Evolutionary conservation across 2,888 invertebrate genomes (phyloP), one percentile per base, ranked within the genome.

Genomic region (Iselma pallidipennis): DNA sequence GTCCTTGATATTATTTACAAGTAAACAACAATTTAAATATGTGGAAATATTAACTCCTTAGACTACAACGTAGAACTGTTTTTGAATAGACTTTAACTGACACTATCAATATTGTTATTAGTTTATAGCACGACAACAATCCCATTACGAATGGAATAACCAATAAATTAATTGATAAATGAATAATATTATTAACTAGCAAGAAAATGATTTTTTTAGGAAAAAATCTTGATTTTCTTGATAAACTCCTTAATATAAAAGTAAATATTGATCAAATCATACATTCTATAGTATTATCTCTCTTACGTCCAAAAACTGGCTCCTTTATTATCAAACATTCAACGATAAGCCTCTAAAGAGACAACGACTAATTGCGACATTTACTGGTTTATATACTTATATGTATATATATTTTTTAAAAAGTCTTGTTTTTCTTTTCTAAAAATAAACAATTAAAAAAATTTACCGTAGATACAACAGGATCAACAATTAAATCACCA

Each of bases 401-500:
- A n/a, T n/a, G n/a, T n/a, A n/a, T n/a, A n/a, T n/a, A 23, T 49
- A 23, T 21, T 26, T 49, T 4, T 5, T 49, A 49, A 23, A 21
- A 51, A 51, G 16, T 33, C 4, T 19, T 25, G 14, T 50, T 19
- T 50, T n/a, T n/a, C 28, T 55, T 19, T 54, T 54, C 16, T 37
- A 21, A n/a, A 52, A 31, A 33, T 28, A 19, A 45, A 57, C 48
- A 25, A 19, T 57, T 21, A 26, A 31, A 29, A 57, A 53, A 64
- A 56, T 63, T 74, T 76, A 76, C 77, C 76, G 70, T 71, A 23
- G 68, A 61, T 49, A 65, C 52, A 10, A 71, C 45, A 12, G 75
- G 63, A 63, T 80, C 80, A 65, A 80, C 62, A 61, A 80, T 78
- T 48, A 82, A 72, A 66, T 81, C 81, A 45, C 81, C 81, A 67